Conservation (phyloP, 2,888 invertebrate genomes). For the Andrena marginata region DNA sequence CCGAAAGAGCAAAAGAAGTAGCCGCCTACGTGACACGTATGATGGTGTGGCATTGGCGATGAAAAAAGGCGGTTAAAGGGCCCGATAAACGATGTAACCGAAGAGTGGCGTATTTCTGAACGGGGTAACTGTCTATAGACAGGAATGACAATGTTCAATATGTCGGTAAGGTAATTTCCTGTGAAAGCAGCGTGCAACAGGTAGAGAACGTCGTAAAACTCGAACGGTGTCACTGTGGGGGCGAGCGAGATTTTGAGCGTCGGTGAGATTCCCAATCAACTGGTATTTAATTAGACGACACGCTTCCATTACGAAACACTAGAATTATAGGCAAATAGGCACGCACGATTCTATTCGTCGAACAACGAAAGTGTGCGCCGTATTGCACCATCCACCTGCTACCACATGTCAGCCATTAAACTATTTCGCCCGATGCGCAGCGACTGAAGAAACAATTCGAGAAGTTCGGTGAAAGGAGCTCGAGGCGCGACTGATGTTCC, state of each 20-base stretch:
- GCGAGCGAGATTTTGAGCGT: slow-evolving; percentile 14
- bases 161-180: slow-evolving; percentile 66
- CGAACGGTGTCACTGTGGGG: slow-evolving; percentile 32
- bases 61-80: slow-evolving; percentile 10
- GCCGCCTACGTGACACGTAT: background rate
- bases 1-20: background rate
- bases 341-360: too few species aligned
- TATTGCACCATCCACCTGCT: background rate
- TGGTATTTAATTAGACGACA: background rate
- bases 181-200: slow-evolving; percentile 68
- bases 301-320: too few species aligned
- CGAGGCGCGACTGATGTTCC: background rate
- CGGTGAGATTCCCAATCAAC: slow-evolving; percentile 14
- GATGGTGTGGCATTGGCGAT: slow-evolving; percentile 9
- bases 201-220: slow-evolving; percentile 59
- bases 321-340: too few species aligned
- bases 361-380: background rate
- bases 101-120: slow-evolving; percentile 31
- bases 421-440: background rate
- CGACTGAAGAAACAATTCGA: background rate
- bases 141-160: slow-evolving; percentile 61
- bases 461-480: background rate
- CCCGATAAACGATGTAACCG: slow-evolving; percentile 40
- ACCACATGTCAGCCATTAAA: background rate
- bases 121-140: slow-evolving; percentile 49